Evolutionary conservation across 2,888 invertebrate genomes (phyloP).

Genomic region (Argyra leucocephala): DNA sequence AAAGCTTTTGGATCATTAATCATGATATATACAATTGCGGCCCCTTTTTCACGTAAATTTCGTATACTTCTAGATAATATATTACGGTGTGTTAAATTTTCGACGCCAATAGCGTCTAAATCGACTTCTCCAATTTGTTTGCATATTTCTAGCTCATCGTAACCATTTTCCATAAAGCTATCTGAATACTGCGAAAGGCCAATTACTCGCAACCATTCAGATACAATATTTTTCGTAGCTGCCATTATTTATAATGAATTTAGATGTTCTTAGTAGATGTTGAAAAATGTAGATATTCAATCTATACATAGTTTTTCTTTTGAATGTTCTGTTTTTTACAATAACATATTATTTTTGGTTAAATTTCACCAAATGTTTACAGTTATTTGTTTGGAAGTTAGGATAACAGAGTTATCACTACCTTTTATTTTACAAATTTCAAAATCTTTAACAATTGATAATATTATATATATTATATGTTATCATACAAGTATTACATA

Average conservation of each 20-base stretch:
- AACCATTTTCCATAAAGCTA: conserved; percentile 91
- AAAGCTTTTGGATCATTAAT: conserved; percentile 62
- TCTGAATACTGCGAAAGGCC: conserved; percentile 83
- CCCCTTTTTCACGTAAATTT: conserved; percentile 79
- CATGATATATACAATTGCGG: conserved; percentile 86
- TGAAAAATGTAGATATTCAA: no score
- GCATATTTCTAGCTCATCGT: conserved; percentile 92
- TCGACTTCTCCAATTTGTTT: conserved; percentile 93
- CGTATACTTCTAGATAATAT: conserved; percentile 75
- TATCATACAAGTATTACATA: no score
- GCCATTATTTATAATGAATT: conserved; percentile 39
- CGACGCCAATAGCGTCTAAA: conserved; percentile 87
- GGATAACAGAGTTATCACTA: no score
- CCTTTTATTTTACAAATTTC: no score
- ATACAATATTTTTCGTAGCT: conserved; percentile 69
- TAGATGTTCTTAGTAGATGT: no score
- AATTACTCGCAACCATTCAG: conserved; percentile 86
- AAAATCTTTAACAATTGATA: no score
- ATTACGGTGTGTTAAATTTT: conserved; percentile 70
- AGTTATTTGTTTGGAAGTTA: no score
- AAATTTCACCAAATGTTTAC: no score
- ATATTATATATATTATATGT: no score
- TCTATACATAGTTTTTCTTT: no score
- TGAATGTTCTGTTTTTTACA: no score
- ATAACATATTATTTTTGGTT: no score